Evolutionary conservation across 2,888 invertebrate species (phyloP).

Genomic region (Pachydiplax longipennis): DNA sequence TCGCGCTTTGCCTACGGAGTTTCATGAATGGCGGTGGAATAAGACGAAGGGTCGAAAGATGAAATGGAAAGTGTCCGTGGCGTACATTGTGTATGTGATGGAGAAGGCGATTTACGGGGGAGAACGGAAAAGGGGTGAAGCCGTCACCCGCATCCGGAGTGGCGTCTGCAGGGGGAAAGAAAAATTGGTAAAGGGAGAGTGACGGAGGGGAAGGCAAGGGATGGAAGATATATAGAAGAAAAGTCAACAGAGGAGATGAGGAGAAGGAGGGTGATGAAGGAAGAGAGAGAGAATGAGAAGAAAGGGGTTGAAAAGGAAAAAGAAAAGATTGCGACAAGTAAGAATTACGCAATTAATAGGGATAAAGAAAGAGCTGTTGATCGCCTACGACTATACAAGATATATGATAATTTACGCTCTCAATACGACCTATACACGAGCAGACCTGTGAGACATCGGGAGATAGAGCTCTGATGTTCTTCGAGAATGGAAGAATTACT

Average conservation of each 20-base stretch:
- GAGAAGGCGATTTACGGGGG: not conserved
- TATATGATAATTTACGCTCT: no score
- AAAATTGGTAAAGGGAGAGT: not conserved
- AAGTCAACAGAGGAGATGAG: not conserved
- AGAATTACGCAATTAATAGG: no score
- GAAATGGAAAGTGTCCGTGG: not conserved
- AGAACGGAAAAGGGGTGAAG: not conserved
- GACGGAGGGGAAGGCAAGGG: not conserved
- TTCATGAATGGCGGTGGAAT: not conserved
- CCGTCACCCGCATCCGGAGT: conserved; percentile 12
- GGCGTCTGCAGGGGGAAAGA: not conserved
- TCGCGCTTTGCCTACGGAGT: not conserved
- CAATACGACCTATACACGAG: no score
- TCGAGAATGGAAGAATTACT: no score
- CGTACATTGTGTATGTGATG: not conserved
- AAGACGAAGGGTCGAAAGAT: not conserved
- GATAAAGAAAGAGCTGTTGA: no score
- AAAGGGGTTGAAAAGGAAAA: not conserved
- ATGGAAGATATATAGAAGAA: not conserved
- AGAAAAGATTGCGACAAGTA: not conserved
- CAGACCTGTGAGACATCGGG: no score
- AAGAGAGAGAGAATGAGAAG: not conserved
- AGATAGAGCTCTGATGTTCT: no score
- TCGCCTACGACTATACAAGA: no score
- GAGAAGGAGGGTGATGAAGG: not conserved